Conservation (phyloP, 2,113 vertebrate species). For the Physeter macrocephalus region DNA sequence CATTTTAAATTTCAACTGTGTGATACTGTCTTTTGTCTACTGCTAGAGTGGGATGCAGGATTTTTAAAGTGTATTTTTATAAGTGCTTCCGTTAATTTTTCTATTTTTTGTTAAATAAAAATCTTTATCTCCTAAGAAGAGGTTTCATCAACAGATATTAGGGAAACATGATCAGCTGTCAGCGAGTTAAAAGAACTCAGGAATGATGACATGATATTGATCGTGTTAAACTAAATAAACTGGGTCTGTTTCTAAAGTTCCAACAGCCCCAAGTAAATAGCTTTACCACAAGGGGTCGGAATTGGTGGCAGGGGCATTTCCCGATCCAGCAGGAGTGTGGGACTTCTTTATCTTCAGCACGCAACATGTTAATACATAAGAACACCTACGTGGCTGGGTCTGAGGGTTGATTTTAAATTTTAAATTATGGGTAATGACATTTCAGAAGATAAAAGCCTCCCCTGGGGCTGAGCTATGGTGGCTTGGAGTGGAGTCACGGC, state of each 20-base stretch:
- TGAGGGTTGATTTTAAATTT: constrained; percentile 16
- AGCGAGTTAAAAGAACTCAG: not conserved
- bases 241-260: not conserved
- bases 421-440: not conserved
- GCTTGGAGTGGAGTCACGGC: not conserved
- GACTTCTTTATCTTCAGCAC: not conserved
- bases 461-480: not conserved
- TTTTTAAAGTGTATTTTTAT: not conserved
- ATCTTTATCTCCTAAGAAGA: not conserved
- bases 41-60: not conserved
- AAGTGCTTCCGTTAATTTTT: not conserved
- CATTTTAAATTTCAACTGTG: not conserved
- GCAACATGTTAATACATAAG: not conserved
- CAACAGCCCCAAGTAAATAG: not conserved
- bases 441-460: not conserved
- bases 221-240: not conserved
- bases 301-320: not conserved
- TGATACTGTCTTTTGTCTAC: not conserved
- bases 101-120: not conserved
- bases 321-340: not conserved
- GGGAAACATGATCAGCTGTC: not conserved
- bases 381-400: not conserved
- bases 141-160: not conserved
- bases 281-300: not conserved
- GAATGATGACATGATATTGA: not conserved